These are phyloP conservation scores for Caenorhabditis brenneri DNA, from an alignment of 1,140 invertebrate genomes.

Conservation along the genomic window DNA sequence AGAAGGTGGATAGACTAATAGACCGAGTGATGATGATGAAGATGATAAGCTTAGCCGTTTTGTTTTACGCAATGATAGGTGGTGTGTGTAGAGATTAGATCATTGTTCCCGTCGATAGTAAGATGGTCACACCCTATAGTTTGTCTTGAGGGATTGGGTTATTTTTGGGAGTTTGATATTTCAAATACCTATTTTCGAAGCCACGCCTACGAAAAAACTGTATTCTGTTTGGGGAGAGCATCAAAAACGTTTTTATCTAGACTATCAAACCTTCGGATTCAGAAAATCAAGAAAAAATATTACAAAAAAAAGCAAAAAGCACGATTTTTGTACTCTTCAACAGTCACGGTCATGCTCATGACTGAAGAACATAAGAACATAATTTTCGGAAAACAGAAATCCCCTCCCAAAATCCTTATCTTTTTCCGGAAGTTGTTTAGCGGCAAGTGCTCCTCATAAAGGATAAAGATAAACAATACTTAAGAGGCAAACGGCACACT, in stretches of 20 bases:
- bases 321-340: neutral
- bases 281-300: too few species aligned
- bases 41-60: conserved; percentile 36
- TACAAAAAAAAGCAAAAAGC: neutral
- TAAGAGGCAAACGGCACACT: neutral
- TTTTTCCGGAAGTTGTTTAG: conserved; percentile 36
- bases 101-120: neutral
- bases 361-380: conserved; percentile 26
- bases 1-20: conserved; percentile 4
- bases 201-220: too few species aligned
- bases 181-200: too few species aligned
- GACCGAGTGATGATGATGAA: neutral
- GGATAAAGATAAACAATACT: conserved; percentile 22
- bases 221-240: too few species aligned
- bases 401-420: neutral
- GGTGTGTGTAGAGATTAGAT: neutral
- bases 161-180: too few species aligned
- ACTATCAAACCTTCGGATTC: too few species aligned
- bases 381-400: neutral
- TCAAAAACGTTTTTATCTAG: too few species aligned
- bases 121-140: neutral
- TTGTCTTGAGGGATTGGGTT: too few species aligned
- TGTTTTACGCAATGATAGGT: neutral
- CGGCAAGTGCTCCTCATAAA: conserved; percentile 28
- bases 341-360: neutral